Conservation (phyloP, 2,113 vertebrate genomes). For the Tenrec ecaudatus region DNA sequence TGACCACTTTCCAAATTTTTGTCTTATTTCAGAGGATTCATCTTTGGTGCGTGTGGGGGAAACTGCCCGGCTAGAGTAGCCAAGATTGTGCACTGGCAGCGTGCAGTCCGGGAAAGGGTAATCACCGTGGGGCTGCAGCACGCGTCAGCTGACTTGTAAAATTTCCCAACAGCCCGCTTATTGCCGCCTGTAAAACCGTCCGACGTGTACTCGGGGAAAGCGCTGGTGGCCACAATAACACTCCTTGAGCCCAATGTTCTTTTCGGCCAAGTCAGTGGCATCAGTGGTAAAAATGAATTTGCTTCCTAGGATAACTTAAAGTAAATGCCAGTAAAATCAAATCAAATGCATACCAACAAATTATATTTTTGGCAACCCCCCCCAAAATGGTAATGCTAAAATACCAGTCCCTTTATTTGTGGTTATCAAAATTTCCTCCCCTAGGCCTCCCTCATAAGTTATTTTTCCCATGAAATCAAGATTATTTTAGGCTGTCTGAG, state of each 20-base stretch:
- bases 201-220: conserved; percentile 70
- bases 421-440: not conserved
- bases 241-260: conserved; percentile 37
- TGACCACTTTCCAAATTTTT: not conserved
- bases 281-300: conserved; percentile 73
- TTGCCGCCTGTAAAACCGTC: conserved; percentile 54
- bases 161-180: conserved; percentile 46
- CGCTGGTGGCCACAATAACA: conserved; percentile 67
- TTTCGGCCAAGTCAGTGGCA: conserved; percentile 69
- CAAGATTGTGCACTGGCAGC: not conserved
- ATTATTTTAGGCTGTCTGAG: not conserved
- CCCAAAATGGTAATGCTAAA: not conserved
- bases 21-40: not conserved
- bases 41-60: not conserved
- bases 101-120: not conserved
- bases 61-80: not conserved
- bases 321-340: conserved; percentile 61
- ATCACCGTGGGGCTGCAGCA: not conserved
- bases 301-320: conserved; percentile 64
- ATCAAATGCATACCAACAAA: conserved; percentile 36
- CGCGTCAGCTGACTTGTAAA: conserved; percentile 51
- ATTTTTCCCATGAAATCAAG: not conserved
- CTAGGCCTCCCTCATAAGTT: not conserved
- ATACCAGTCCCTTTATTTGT: not conserved
- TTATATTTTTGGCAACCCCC: not conserved